These are phyloP conservation scores for Drosophila prostipennis DNA, from an alignment of 2,888 invertebrate species.

Conservation along the genomic window DNA sequence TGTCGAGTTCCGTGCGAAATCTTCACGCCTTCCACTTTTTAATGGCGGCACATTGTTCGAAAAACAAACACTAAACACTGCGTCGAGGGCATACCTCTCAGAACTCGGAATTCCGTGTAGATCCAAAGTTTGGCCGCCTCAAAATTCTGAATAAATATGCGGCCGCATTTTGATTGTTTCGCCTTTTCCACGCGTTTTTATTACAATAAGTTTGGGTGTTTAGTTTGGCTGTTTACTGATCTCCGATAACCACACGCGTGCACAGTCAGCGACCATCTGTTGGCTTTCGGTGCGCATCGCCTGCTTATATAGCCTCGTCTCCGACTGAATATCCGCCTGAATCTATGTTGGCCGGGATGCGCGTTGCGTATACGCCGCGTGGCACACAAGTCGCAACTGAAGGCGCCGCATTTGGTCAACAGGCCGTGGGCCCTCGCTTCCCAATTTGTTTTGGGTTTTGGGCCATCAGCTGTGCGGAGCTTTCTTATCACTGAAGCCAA, in stretches of 20 bases:
- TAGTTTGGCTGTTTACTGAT: constrained; percentile 47
- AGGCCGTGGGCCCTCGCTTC: constrained; percentile 50
- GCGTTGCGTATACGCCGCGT: constrained; percentile 71
- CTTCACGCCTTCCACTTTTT: constrained; percentile 64
- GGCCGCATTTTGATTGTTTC: constrained; percentile 36
- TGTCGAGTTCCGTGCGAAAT: constrained; percentile 39
- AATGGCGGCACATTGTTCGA: constrained; percentile 50
- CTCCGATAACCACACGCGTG: constrained; percentile 65
- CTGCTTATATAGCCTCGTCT: constrained; percentile 57
- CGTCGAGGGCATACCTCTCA: constrained; percentile 16
- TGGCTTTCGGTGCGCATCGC: constrained; percentile 57
- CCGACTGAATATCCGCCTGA: constrained; percentile 18
- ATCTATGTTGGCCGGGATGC: neutral
- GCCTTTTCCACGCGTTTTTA: constrained; percentile 35
- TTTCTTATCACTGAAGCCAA: constrained; percentile 67
- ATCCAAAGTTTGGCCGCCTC: constrained; percentile 14
- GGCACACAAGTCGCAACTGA: constrained; percentile 65
- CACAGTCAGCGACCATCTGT: constrained; percentile 76
- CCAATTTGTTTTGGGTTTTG: constrained; percentile 52
- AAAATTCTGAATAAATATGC: constrained; percentile 35
- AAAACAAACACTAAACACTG: constrained; percentile 57
- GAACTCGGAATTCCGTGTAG: constrained; percentile 13
- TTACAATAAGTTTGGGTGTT: constrained; percentile 42
- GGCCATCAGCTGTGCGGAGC: constrained; percentile 65
- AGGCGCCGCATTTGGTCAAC: constrained; percentile 50